These are phyloP conservation scores for Trisateles emortualis DNA, from an alignment of 2,888 invertebrate genomes.

Conservation along the genomic window DNA sequence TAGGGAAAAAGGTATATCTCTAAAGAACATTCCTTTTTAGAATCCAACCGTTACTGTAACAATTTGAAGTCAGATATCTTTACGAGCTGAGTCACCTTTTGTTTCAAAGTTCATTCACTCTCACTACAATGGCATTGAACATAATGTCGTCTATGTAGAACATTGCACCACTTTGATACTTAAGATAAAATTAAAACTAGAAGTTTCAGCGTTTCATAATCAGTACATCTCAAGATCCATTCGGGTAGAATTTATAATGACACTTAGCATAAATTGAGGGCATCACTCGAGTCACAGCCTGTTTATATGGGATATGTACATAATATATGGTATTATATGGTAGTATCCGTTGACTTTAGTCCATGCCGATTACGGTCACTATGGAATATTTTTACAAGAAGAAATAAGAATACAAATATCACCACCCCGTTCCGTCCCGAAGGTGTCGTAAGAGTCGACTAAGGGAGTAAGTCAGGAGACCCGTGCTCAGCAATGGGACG, in stretches of 20 bases:
- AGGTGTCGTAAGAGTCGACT: too few relatives aligned
- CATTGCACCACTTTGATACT: constrained; percentile 44
- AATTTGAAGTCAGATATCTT: constrained; percentile 34
- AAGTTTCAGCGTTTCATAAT: constrained; percentile 66
- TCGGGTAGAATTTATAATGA: constrained; percentile 68
- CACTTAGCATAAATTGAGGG: constrained; percentile 70
- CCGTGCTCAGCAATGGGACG: too few relatives aligned
- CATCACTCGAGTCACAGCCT: constrained; percentile 40
- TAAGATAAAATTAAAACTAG: constrained; percentile 53
- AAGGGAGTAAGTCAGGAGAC: too few relatives aligned
- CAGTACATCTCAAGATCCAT: constrained; percentile 55
- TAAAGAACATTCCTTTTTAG: constrained; percentile 1
- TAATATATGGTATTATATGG: constrained; percentile 18
- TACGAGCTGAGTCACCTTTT: constrained; percentile 40
- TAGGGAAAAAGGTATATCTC: constrained; percentile 5
- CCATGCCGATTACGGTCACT: too few relatives aligned
- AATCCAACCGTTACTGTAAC: constrained; percentile 21
- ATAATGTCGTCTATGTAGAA: constrained; percentile 38
- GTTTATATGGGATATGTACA: constrained; percentile 40
- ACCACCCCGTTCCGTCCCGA: too few relatives aligned
- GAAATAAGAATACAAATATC: too few relatives aligned
- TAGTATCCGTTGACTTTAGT: constrained; percentile 21
- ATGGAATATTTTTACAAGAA: constrained; percentile 34
- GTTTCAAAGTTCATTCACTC: constrained; percentile 36
- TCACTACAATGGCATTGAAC: constrained; percentile 22